Evolutionary conservation across 23 tunicate species (phyloP).

Genomic region (Ciona savignyi): DNA sequence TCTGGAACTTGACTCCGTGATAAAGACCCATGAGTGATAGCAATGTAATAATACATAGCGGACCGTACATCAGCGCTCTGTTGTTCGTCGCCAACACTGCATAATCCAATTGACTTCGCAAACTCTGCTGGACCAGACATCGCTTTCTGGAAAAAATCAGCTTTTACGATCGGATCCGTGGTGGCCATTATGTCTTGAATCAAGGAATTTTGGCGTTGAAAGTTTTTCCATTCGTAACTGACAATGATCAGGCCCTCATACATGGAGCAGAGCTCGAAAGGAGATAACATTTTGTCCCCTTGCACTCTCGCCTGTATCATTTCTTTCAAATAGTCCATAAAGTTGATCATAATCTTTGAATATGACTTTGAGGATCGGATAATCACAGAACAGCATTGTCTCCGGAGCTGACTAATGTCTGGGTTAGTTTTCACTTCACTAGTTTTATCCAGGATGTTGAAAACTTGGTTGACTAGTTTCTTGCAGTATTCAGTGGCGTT

Average conservation of each 20-base stretch:
- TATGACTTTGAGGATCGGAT: constrained; percentile 23
- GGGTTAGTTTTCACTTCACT: neutral
- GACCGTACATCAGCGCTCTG: constrained; percentile 21
- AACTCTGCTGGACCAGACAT: constrained; percentile 24
- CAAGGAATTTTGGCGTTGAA: constrained; percentile 25
- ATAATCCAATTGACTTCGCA: constrained; percentile 51
- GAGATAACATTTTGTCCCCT: constrained; percentile 2
- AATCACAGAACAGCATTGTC: constrained; percentile 3
- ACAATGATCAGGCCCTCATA: constrained; percentile 49
- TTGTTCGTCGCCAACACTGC: neutral
- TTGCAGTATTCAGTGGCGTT: constrained; percentile 3
- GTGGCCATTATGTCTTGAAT: constrained; percentile 34
- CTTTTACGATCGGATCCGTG: neutral
- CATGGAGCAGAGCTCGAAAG: constrained; percentile 41
- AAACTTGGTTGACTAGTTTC: constrained; percentile 11
- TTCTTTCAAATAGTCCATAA: constrained; percentile 23
- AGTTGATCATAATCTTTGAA: constrained; percentile 4
- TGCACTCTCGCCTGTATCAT: constrained; percentile 14
- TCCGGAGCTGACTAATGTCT: constrained; percentile 2
- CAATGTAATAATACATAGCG: constrained; percentile 29
- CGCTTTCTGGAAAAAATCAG: neutral
- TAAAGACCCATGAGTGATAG: constrained; percentile 27
- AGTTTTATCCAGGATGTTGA: constrained; percentile 10
- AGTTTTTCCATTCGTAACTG: constrained; percentile 72
- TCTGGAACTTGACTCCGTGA: constrained; percentile 24